Evolutionary conservation across 2,113 vertebrate genomes (phyloP), one percentile per base, ranked within the genome.

Genomic region (Hippocampus zosterae): DNA sequence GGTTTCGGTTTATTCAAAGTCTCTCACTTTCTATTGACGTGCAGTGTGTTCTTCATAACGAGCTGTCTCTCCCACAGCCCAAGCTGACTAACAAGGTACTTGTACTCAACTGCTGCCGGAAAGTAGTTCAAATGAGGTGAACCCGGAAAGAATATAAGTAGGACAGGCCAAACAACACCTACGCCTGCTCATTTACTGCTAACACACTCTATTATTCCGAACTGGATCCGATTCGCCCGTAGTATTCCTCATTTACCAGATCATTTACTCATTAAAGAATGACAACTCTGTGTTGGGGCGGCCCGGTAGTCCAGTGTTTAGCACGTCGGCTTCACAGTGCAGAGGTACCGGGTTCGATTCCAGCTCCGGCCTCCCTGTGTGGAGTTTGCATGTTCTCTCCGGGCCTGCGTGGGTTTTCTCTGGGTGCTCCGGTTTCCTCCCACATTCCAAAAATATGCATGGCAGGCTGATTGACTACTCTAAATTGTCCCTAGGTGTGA

Each of bases 51-150:
- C 80, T 74, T 80, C 65, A 72, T 86, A 87, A 85, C 81, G 83
- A 87, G 79, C 81, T 52, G 23, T 79, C 71, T 86, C 81, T 77
- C 65, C 69, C 71, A 69, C 76, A 78, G 77, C 83, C 84, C 84
- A 73, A 83, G 21, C 77, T 37, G 10, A 74, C 76, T 81, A 87
- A 88, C 83, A 88, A 86, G 84, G 81, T 82, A 76, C 65, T 80
- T 73, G 77, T 82, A 83, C 74, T 77, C 82, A 80, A 76, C 80
- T 81, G 11, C 85, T 74, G 78, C 80, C 68, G 78, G 75, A 83
- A 69, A 75, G 76, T 70, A 67, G 70, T 77, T 78, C 74, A 89
- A 81, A 86, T 84, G 68, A 86, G 82, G 71, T 67, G 79, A 75
- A 70, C 75, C 74, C 70, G 74, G 55, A 33, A 33, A 74, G 71